These are phyloP conservation scores for Troides oblongomaculatus DNA, from an alignment of 2,888 invertebrate species.

Conservation along the genomic window DNA sequence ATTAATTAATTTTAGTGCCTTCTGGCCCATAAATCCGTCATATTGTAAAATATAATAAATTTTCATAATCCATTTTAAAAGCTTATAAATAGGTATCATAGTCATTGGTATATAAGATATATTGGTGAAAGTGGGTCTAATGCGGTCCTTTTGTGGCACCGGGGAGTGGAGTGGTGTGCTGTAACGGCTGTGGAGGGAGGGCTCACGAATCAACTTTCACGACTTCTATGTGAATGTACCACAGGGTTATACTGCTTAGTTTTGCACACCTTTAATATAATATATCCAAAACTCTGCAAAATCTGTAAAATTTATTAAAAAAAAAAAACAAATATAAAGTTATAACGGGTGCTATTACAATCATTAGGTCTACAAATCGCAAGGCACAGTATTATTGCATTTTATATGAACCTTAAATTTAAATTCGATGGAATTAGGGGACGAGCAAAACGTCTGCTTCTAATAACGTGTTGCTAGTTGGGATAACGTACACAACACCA, in stretches of 20 bases:
- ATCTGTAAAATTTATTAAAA: no score
- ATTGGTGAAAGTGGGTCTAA: slow-evolving; percentile 38
- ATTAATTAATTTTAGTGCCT: no score
- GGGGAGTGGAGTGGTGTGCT: slow-evolving; percentile 32
- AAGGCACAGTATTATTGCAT: no score
- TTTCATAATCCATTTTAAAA: not conserved
- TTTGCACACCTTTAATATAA: not conserved
- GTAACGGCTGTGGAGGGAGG: slow-evolving; percentile 37
- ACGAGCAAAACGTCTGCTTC: no score
- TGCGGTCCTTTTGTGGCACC: slow-evolving; percentile 35
- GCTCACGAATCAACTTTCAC: slow-evolving; percentile 70
- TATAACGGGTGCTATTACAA: no score
- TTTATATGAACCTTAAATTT: no score
- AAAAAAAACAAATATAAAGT: no score
- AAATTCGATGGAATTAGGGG: no score
- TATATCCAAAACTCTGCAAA: no score
- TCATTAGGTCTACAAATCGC: no score
- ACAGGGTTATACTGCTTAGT: slow-evolving; percentile 43
- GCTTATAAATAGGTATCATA: not conserved
- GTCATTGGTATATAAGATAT: not conserved
- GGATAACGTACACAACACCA: no score
- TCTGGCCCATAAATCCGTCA: not conserved
- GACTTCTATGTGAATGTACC: slow-evolving; percentile 46
- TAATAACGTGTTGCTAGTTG: no score
- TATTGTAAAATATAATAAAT: not conserved